Conservation (phyloP, 2,888 invertebrate species). For the Eupithecia abbreviata region DNA sequence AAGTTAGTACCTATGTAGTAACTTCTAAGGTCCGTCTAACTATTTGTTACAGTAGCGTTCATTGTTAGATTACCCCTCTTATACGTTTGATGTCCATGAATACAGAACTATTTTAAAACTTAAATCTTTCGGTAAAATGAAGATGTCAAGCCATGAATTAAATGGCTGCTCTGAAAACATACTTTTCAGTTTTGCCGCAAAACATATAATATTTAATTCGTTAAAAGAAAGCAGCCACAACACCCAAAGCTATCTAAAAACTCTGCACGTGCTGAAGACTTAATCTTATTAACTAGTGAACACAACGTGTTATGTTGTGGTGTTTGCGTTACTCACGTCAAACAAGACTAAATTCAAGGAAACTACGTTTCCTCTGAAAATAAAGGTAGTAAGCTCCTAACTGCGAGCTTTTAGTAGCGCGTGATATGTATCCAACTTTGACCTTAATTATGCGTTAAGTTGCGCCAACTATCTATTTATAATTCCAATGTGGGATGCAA, state of each 20-base stretch:
- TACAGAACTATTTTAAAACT: too few species aligned
- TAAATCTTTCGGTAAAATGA: too few species aligned
- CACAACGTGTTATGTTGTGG: background rate
- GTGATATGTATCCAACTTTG: constrained; percentile 18
- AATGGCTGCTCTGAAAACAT: too few species aligned
- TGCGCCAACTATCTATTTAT: constrained; percentile 32
- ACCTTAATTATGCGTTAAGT: constrained; percentile 25
- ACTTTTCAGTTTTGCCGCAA: background rate
- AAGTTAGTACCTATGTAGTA: background rate
- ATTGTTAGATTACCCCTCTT: too few species aligned
- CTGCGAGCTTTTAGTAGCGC: background rate
- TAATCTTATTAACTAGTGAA: constrained; percentile 6
- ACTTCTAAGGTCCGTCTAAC: too few species aligned
- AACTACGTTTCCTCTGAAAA: background rate
- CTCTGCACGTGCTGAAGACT: background rate
- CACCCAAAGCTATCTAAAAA: background rate
- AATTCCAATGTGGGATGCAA: constrained; percentile 22
- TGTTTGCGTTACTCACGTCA: constrained; percentile 9
- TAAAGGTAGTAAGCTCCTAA: background rate
- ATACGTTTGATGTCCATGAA: too few species aligned
- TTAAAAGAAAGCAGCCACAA: background rate
- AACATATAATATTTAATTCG: background rate
- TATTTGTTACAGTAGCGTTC: too few species aligned
- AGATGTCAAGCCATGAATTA: too few species aligned
- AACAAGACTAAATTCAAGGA: constrained; percentile 2